phyloP scores from a whole-genome alignment of 2,888 invertebrate genomes.

The Automeris io region DNA sequence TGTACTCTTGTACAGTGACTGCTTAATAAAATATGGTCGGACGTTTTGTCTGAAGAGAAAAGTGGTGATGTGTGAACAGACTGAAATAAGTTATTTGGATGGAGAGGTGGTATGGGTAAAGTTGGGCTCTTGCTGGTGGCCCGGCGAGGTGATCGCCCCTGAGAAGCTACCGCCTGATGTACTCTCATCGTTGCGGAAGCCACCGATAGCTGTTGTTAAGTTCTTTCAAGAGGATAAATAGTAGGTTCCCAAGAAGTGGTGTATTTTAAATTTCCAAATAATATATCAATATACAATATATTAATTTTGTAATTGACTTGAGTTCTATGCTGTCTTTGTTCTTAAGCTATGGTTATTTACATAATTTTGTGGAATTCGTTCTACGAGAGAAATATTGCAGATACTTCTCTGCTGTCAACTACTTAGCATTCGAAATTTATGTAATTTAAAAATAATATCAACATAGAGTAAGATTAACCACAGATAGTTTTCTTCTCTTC shows the following conservation, averaged over 20 bases:
- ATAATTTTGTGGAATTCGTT: constrained; percentile 22
- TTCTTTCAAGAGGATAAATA: constrained; percentile 90
- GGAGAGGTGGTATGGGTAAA: constrained; percentile 93
- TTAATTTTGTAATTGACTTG: background rate
- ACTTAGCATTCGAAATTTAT: too few species aligned
- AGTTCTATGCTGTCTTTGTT: constrained; percentile 22
- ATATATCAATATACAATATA: background rate
- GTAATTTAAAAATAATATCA: too few species aligned
- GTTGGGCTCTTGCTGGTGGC: constrained; percentile 90
- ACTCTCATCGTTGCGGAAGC: constrained; percentile 79
- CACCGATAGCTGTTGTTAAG: constrained; percentile 88
- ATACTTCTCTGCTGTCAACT: too few species aligned
- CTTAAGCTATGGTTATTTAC: constrained; percentile 24
- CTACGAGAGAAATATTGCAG: too few species aligned
- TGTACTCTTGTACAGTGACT: constrained; percentile 53
- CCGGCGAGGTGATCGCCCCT: constrained; percentile 83
- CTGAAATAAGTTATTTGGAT: constrained; percentile 80
- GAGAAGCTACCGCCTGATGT: constrained; percentile 82
- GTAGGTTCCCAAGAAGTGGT: constrained; percentile 74
- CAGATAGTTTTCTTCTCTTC: too few species aligned
- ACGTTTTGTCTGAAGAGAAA: constrained; percentile 57
- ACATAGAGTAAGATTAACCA: too few species aligned
- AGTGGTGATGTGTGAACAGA: constrained; percentile 83
- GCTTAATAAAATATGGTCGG: constrained; percentile 71
- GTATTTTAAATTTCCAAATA: too few species aligned